phyloP scores from a whole-genome alignment of 2,888 invertebrate genomes.

The Drosophila incognita region DNA sequence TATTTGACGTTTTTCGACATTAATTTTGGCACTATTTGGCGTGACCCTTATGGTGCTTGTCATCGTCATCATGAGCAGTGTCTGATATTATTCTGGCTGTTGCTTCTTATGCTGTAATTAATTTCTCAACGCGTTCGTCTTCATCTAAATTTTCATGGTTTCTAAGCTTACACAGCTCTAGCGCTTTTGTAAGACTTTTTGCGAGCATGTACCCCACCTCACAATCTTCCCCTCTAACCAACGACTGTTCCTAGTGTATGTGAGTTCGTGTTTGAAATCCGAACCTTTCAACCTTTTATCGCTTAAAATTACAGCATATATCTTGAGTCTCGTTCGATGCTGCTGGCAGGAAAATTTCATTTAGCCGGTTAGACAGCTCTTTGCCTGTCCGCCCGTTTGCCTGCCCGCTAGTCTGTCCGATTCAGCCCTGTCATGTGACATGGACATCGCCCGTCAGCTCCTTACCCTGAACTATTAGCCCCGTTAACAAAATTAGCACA shows the following conservation, averaged over 20 bases:
- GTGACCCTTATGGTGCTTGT: constrained; percentile 23
- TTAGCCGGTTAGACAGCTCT: constrained; percentile 47
- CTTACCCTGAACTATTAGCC: constrained; percentile 64
- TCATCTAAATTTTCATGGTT: constrained; percentile 73
- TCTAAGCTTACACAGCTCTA: constrained; percentile 48
- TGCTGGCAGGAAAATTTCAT: constrained; percentile 61
- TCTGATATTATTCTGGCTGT: constrained; percentile 17
- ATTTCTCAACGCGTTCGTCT: constrained; percentile 74
- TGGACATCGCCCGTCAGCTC: constrained; percentile 41
- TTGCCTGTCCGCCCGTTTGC: not conserved
- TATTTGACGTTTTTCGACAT: constrained; percentile 29
- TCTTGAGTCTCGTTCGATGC: constrained; percentile 42
- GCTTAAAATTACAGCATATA: constrained; percentile 71
- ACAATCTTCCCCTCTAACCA: not conserved
- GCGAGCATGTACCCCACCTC: not conserved
- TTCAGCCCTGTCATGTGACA: constrained; percentile 45
- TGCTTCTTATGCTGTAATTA: constrained; percentile 55
- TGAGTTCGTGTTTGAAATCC: constrained; percentile 35
- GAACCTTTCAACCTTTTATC: constrained; percentile 71
- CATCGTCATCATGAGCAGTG: constrained; percentile 13
- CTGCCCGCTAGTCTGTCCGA: constrained; percentile 14
- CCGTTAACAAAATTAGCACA: constrained; percentile 67
- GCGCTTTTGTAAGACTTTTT: constrained; percentile 29
- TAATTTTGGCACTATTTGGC: constrained; percentile 37
- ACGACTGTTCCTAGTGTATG: constrained; percentile 7